Percentiles rank a stretch among this genome's conserved stretches.
These are phyloP conservation scores for Tarsius wallacei DNA, from an alignment of 2,797 vertebrate genomes.

Conservation along the genomic window DNA sequence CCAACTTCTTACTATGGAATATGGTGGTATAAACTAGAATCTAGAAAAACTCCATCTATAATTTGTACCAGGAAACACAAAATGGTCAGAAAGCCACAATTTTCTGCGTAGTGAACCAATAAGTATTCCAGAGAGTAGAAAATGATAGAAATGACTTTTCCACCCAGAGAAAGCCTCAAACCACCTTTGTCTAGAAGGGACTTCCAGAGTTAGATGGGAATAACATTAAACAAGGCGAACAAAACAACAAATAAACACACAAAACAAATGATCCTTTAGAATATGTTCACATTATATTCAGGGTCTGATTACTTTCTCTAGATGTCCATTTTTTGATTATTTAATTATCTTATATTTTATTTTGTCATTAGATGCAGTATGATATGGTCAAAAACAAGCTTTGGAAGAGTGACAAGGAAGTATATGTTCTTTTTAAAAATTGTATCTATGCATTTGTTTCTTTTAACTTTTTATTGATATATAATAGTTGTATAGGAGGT, in stretches of 20 bases:
- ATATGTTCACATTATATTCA: not conserved
- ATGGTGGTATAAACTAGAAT: not conserved
- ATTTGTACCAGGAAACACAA: not conserved
- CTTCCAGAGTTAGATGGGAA: not conserved
- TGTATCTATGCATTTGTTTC: not conserved
- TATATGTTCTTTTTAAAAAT: not conserved
- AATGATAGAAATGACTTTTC: not conserved
- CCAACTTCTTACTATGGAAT: not conserved
- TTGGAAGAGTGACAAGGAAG: not conserved
- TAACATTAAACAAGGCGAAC: not conserved
- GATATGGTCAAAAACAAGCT: not conserved
- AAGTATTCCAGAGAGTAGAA: not conserved
- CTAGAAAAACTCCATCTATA: not conserved
- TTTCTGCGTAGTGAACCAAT: not conserved
- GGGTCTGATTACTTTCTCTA: not conserved
- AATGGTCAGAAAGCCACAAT: not conserved
- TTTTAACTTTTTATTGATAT: not conserved
- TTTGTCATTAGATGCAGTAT: not conserved
- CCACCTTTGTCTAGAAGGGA: not conserved
- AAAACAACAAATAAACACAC: not conserved
- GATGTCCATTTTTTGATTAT: not conserved
- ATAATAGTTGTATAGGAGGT: not conserved
- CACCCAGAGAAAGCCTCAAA: not conserved
- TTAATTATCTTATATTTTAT: slow-evolving; percentile 21
- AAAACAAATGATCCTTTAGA: not conserved